Percentiles rank a stretch among this genome's conserved stretches.
Evolutionary conservation across 64 coral and sea anemone species (phyloP).

Genomic region (Montipora foliosa): DNA sequence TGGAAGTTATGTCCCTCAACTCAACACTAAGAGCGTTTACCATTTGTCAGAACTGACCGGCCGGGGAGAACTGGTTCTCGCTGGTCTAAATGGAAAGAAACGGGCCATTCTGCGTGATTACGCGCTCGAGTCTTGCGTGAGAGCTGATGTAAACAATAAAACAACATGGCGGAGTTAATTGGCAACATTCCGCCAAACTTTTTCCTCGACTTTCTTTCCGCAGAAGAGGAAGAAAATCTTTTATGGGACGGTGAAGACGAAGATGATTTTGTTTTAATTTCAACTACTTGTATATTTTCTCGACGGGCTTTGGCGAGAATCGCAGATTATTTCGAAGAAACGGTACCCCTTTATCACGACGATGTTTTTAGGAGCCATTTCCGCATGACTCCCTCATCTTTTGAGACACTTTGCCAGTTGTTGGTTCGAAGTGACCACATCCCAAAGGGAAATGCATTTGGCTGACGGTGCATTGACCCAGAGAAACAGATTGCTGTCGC

Average conservation of each 20-base stretch:
- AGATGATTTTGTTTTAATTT: neutral
- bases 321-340: neutral
- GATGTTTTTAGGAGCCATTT: constrained; percentile 17
- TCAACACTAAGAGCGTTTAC: too few relatives aligned
- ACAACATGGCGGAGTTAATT: too few relatives aligned
- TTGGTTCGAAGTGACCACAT: neutral
- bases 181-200: too few relatives aligned
- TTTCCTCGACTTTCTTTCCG: too few relatives aligned
- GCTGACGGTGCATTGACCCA: neutral
- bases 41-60: too few relatives aligned
- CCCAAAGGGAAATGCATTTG: constrained; percentile 2
- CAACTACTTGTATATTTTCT: neutral
- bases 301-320: neutral
- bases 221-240: neutral
- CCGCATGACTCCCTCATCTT: neutral
- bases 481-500: constrained; percentile 4
- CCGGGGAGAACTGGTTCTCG: too few relatives aligned
- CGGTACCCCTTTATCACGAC: neutral
- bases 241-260: neutral
- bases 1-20: too few relatives aligned
- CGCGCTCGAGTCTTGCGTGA: too few relatives aligned
- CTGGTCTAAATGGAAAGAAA: too few relatives aligned
- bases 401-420: constrained; percentile 3
- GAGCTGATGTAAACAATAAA: too few relatives aligned
- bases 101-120: too few relatives aligned